Evolutionary conservation across 2,888 invertebrate species (phyloP), one percentile per base, ranked within the genome.

Genomic region (Bruchidius siliquastri): DNA sequence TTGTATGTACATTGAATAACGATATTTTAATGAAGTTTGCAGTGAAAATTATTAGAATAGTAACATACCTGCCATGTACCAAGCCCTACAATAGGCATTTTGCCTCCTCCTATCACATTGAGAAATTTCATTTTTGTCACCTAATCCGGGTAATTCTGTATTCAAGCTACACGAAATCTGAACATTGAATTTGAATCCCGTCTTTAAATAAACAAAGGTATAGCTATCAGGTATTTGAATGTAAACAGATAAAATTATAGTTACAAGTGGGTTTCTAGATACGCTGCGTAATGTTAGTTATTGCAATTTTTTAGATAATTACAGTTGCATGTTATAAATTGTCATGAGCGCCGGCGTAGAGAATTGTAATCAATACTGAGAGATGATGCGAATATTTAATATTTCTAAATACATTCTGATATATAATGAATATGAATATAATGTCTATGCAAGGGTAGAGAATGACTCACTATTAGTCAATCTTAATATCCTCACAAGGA

Each of bases 61-160:
- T 49, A 49, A 71, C 71, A 21, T 71, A 71, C 71, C 20, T 71
- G 30, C 71, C 71, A 71, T 20, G 71, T 71, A 20, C 71, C 71
- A 22, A 71, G 26, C 2, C 71, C 71, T 21, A 71, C 20, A n/a
- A 49, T 32, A 18, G 71, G 71, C 49, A 71, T 71, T 71, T 71
- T 71, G 10, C 32, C 71, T 20, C 71, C 71, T 13, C 71, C 71
- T 30, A 69, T n/a, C 20, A 69, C 22, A 20, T 69, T 69, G 20
- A 26, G 69, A n/a, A 26, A 20, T 21, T 69, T 69, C 49, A 49
- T 49, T 49, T 49, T 49, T 49, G 49, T 49, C 3, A 26, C 26
- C 8, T 26, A 26, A 26, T 26, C 8, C 30, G 8, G 30, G 8
- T 30, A 30, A 6, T 30, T 8, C 4, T 30, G 3, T 30, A 30